Conservation (phyloP, 1,140 invertebrate genomes). For the Lucilia sericata region DNA sequence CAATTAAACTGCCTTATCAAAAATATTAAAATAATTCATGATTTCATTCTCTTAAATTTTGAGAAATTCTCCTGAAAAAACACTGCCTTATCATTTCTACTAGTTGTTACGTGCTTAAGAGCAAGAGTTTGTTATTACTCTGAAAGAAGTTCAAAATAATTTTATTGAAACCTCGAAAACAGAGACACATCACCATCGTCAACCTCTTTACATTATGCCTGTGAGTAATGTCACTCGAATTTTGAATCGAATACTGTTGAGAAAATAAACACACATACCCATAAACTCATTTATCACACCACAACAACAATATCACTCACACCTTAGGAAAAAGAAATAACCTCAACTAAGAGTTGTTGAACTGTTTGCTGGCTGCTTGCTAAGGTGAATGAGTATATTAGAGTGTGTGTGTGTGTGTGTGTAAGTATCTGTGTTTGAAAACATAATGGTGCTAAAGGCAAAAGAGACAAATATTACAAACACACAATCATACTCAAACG, state of each 20-base stretch:
- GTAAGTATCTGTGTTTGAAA: not conserved
- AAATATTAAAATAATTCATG: no score
- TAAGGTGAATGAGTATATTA: not conserved
- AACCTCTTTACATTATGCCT: not conserved
- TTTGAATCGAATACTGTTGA: not conserved
- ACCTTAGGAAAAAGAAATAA: not conserved
- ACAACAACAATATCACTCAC: not conserved
- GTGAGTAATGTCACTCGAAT: slow-evolving; percentile 39
- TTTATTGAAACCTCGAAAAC: not conserved
- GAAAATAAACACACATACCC: not conserved
- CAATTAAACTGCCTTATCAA: no score
- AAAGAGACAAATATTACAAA: slow-evolving; percentile 32
- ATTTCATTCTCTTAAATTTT: not conserved
- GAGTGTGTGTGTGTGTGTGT: slow-evolving; percentile 1
- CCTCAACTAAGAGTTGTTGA: slow-evolving; percentile 29
- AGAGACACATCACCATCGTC: not conserved
- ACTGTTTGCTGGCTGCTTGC: slow-evolving; percentile 1
- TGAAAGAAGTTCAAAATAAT: not conserved
- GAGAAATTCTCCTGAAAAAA: not conserved
- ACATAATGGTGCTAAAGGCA: slow-evolving; percentile 31
- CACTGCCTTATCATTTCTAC: not conserved
- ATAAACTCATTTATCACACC: not conserved
- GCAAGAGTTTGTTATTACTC: not conserved
- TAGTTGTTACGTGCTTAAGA: not conserved
- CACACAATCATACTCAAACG: not conserved